Conservation (phyloP, 2,797 vertebrate species). For the Craterocephalus amniculus region DNA sequence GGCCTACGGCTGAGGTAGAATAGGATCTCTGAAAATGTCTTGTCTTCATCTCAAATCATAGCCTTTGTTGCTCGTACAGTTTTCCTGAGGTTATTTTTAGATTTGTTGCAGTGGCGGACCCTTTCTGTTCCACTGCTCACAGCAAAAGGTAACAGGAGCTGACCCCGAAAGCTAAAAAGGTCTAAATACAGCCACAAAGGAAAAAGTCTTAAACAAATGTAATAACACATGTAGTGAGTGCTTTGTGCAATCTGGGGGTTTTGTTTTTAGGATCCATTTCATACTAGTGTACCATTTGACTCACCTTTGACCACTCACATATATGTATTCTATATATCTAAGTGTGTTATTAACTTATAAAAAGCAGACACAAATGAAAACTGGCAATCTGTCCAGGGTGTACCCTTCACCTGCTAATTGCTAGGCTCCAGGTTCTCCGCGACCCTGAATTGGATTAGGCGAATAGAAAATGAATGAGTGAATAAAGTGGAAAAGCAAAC, state of each 20-base stretch:
- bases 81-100: conserved; percentile 64
- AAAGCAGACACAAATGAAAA: not conserved
- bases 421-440: too few species aligned
- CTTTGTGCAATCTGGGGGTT: conserved; percentile 10
- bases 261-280: conserved; percentile 1
- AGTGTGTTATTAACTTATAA: not conserved
- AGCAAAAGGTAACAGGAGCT: conserved; percentile 36
- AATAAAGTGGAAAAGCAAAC: not conserved
- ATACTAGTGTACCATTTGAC: not conserved
- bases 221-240: conserved; percentile 49
- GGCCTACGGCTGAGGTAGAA: conserved; percentile 46
- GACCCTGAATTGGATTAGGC: too few species aligned
- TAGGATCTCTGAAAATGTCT: conserved; percentile 53
- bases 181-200: conserved; percentile 36
- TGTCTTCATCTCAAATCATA: conserved; percentile 49
- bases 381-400: too few species aligned
- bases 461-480: too few species aligned
- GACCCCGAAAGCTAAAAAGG: conserved; percentile 18
- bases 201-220: conserved; percentile 46
- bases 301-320: not conserved
- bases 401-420: too few species aligned
- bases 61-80: conserved; percentile 28
- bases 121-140: conserved; percentile 25
- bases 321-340: too few species aligned
- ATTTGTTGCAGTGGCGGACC: conserved; percentile 45